A percentile compares a stretch with the other conserved stretches of the same genome.
Evolutionary conservation across 2,113 vertebrate genomes (phyloP).

Genomic region (Cromileptes altivelis): DNA sequence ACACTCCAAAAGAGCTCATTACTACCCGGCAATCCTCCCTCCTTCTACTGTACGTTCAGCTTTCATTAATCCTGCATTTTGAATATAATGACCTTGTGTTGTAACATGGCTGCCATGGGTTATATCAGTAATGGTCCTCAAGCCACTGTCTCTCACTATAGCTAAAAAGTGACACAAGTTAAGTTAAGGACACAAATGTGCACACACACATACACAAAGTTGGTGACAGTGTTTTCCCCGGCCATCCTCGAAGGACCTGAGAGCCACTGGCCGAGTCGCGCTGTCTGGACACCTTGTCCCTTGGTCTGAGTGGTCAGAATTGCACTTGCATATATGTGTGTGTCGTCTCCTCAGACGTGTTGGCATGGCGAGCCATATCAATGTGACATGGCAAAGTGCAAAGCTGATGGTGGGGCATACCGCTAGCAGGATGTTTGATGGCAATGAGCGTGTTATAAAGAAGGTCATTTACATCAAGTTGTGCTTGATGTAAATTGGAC

Average conservation of each 20-base stretch:
- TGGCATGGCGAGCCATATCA: conserved; percentile 57
- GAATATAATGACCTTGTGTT: conserved; percentile 81
- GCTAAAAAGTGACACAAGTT: conserved; percentile 61
- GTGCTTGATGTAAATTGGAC: conserved; percentile 59
- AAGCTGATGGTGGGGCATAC: conserved; percentile 40
- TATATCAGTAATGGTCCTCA: conserved; percentile 86
- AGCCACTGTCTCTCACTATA: conserved; percentile 68
- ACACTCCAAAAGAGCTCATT: conserved; percentile 69
- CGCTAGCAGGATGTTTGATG: conserved; percentile 53
- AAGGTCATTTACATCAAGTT: conserved; percentile 66
- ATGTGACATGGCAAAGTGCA: conserved; percentile 66
- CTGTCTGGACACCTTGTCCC: conserved; percentile 67
- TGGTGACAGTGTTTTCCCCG: conserved; percentile 55
- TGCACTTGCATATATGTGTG: conserved; percentile 1
- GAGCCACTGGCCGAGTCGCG: conserved; percentile 61
- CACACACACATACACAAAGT: conserved; percentile 20
- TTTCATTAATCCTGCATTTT: conserved; percentile 72
- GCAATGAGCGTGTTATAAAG: conserved; percentile 12
- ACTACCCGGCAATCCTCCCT: conserved; percentile 35
- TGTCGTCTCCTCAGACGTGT: conserved; percentile 33
- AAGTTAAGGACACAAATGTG: conserved; percentile 47
- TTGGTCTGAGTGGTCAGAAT: conserved; percentile 34
- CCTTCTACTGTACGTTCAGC: conserved; percentile 62
- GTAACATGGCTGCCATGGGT: conserved; percentile 78
- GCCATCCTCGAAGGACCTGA: conserved; percentile 60